A percentile compares a stretch with the other conserved stretches of the same genome.
Evolutionary conservation across 2,113 vertebrate species (phyloP).

Genomic region (Lophura nycthemera): DNA sequence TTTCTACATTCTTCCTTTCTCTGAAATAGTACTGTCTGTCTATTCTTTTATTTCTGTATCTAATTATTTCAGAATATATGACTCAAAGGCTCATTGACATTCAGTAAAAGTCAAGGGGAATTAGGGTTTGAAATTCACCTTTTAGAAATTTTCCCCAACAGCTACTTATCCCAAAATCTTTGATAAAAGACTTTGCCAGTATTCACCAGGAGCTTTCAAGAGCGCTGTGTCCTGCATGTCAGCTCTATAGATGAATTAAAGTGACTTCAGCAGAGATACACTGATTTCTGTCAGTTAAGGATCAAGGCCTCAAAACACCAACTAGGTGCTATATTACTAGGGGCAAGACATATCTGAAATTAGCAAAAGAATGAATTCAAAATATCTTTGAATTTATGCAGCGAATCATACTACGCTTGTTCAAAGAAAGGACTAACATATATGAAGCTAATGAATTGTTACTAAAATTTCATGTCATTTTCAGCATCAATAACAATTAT

Average conservation of each 20-base stretch:
- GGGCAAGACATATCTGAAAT: neutral
- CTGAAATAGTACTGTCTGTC: neutral
- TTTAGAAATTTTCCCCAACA: slow-evolving; percentile 33
- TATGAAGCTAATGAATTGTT: neutral
- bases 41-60: neutral
- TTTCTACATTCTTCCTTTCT: fast-evolving
- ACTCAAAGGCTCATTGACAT: slow-evolving; percentile 37
- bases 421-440: neutral
- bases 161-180: neutral
- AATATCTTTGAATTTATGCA: neutral
- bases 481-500: neutral
- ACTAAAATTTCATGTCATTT: neutral
- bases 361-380: neutral
- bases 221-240: neutral
- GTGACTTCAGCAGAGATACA: neutral
- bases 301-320: neutral
- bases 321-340: neutral
- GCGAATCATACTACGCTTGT: neutral
- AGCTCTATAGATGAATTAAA: neutral
- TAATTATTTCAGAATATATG: slow-evolving; percentile 29
- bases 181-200: slow-evolving; percentile 1
- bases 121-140: slow-evolving; percentile 42
- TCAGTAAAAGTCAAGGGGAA: slow-evolving; percentile 55
- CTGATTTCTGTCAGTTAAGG: neutral
- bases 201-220: slow-evolving; percentile 8